Base-by-base conservation (phyloP, 2,797 vertebrate genomes). In the Danionella dracula region DNA sequence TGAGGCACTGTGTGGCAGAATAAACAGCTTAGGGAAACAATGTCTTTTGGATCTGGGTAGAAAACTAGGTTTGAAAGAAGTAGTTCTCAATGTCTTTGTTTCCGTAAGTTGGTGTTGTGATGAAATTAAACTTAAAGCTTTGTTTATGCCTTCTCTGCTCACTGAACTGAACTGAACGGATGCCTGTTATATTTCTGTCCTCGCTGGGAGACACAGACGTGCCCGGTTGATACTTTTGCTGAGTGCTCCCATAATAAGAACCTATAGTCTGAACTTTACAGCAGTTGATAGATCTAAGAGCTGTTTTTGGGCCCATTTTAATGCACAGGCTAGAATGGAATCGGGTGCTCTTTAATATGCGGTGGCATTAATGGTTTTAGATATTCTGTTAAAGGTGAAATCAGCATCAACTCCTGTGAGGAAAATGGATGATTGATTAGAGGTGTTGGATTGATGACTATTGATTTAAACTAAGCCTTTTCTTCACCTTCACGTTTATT, bases 181-280 rank as follows among this genome's bases (percentile, higher is more conserved):
- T 17, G 11, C 71, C 50, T 40, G 56, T 58, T 50, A 51, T 29
- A 44, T n/a, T 23, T 64, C 32, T 38, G 40, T 70, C 64, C 71
- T 71, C 45, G 42, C 61, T 29, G 10, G 20, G 53, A 71, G 68
- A 73, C 59, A 67, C n/a, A 38, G 34, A 60, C 45, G 53, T 70
- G 34, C 63, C 37, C 40, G 8, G 40, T 54, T 31, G 21, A 32
- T 11, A 12, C 19, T 66, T 59, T 27, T 48, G 40, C 50, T 34
- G 44, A 45, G 38, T 59, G 16, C 51, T 59, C 41, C 55, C 49
- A 70, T 73, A 66, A 76, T 60, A 74, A 56, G 68, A 65, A 71
- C 62, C 65, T 63, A 59, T 29, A 20, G 53, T 44, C 35, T 53
- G 46, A 48, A 49, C 16, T 3, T 27, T 3, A 16, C 53, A 2